phyloP scores from a whole-genome alignment of 2,797 vertebrate genomes.

The Anguilla anguilla region DNA sequence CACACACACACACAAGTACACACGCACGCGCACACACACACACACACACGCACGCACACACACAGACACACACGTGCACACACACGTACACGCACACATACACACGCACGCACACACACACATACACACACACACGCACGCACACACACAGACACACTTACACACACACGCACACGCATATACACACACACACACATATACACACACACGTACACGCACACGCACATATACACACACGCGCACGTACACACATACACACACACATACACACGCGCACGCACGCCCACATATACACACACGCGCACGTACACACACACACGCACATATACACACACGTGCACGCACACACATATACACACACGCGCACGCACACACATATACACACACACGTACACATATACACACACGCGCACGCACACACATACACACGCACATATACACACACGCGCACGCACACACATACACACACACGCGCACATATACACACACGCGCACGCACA shows the following conservation, averaged over 20 bases:
- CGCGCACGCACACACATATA: not conserved
- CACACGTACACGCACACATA: not conserved
- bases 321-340: not conserved
- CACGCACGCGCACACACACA: not conserved
- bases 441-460: not conserved
- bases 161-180: not conserved
- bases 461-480: not conserved
- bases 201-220: no score
- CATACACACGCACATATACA: not conserved
- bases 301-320: not conserved
- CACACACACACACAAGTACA: not conserved
- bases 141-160: slow-evolving; percentile 16
- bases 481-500: not conserved
- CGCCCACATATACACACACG: no score
- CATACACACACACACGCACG: not conserved
- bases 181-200: not conserved
- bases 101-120: not conserved
- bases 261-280: no score
- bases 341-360: not conserved
- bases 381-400: not conserved
- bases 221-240: no score
- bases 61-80: not conserved
- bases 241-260: no score
- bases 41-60: not conserved
- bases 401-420: not conserved